These are phyloP conservation scores for Philereme transversata DNA, from an alignment of 2,888 invertebrate species.

Conservation along the genomic window DNA sequence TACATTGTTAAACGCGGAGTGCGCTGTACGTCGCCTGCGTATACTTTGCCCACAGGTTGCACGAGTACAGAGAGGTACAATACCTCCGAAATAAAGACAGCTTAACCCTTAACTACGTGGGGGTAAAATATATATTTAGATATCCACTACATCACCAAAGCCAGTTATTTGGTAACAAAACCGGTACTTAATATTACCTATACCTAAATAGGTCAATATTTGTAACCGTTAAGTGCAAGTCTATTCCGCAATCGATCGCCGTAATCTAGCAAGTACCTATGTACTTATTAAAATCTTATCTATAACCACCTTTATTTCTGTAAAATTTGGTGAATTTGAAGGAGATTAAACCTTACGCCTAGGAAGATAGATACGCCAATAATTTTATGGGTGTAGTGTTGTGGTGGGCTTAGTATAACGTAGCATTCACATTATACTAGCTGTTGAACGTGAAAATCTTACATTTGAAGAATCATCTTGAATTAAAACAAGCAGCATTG, in stretches of 20 bases:
- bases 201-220: constrained; percentile 19
- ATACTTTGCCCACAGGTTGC: too few relatives aligned
- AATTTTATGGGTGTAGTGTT: constrained; percentile 3
- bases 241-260: constrained; percentile 15
- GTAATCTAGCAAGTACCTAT: constrained; percentile 15
- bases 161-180: constrained; percentile 3
- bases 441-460: too few relatives aligned
- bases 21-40: too few relatives aligned
- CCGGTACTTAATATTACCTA: constrained; percentile 4
- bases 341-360: constrained; percentile 9
- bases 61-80: too few relatives aligned
- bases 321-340: background rate
- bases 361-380: constrained; percentile 1
- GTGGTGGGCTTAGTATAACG: constrained; percentile 12
- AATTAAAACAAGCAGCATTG: too few relatives aligned
- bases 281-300: constrained; percentile 24
- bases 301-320: constrained; percentile 13
- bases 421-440: constrained; percentile 2
- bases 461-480: too few relatives aligned
- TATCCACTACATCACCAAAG: background rate
- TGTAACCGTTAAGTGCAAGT: constrained; percentile 16
- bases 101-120: too few relatives aligned
- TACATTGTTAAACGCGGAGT: too few relatives aligned
- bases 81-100: too few relatives aligned
- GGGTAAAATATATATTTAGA: too few relatives aligned